A percentile compares a stretch with the other conserved stretches of the same genome.
phyloP scores from a whole-genome alignment of 1,140 invertebrate species.

The Dendrolimus kikuchii region DNA sequence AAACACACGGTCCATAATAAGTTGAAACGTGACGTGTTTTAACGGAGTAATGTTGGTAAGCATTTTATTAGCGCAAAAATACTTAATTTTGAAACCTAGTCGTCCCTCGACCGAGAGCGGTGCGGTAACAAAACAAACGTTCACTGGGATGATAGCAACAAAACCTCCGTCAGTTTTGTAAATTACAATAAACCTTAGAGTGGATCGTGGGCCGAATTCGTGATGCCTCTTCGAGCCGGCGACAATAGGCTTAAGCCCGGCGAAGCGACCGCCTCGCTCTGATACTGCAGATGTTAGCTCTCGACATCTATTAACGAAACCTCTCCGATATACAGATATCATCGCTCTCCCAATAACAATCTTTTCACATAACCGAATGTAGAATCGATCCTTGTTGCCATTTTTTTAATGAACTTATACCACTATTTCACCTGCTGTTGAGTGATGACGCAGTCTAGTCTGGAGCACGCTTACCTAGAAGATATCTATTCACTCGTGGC shows the following conservation, averaged over 20 bases:
- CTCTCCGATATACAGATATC: conserved; percentile 31
- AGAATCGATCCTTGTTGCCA: too few species aligned
- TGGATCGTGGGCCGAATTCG: conserved; percentile 52
- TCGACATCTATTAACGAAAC: conserved; percentile 43
- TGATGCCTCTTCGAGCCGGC: conserved; percentile 41
- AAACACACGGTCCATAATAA: neutral
- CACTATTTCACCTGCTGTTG: too few species aligned
- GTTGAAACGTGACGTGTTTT: neutral
- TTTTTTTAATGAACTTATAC: too few species aligned
- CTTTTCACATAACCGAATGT: neutral
- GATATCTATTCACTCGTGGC: too few species aligned
- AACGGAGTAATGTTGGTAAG: neutral
- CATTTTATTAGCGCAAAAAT: conserved; percentile 6
- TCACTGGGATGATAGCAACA: conserved; percentile 38
- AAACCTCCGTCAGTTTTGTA: conserved; percentile 62
- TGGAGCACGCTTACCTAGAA: too few species aligned
- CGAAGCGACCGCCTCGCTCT: conserved; percentile 18
- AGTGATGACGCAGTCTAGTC: too few species aligned
- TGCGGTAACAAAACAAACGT: conserved; percentile 39
- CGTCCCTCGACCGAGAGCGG: conserved; percentile 19
- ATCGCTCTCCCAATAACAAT: conserved; percentile 13
- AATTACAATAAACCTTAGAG: conserved; percentile 65
- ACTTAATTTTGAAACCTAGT: conserved; percentile 22
- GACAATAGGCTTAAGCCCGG: conserved; percentile 52
- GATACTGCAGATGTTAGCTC: conserved; percentile 39